Base-by-base conservation (phyloP, 2,797 vertebrate species). In the Poecilia velifera region DNA sequence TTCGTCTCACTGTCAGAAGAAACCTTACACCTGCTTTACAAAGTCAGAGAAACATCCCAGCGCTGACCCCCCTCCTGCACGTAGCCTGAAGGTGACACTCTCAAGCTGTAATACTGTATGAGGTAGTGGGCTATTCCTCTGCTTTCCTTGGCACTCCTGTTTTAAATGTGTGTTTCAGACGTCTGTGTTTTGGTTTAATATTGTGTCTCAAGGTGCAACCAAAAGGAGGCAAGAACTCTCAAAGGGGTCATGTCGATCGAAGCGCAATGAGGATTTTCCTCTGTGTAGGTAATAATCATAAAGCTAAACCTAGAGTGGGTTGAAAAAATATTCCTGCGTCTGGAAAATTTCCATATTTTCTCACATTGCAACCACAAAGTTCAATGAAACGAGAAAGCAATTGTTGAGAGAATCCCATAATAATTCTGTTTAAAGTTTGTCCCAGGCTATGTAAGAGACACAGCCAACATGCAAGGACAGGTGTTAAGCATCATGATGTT, bases 21-120 rank as follows among this genome's bases (percentile, higher is more conserved):
- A 94, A 94, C 87, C 74, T 79, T 88, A 94, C 75, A 91, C 87
- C 74, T 83, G 87, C 81, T 90, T 83, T 77, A 76, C 73, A 59
- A 77, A 78, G 77, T 76, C 73, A 47, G 43, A 81, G 77, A 78
- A 76, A 76, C 82, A 77, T 89, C 90, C 73, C 66, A 6, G 71
- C 47, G 81, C 85, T 41, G 86, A 88, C 91, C 89, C 91, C 89
- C 87, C 85, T 86, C 86, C 88, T 89, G 85, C 64, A 43, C 41
- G 41, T 47, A 55, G 74, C 82, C 87, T 62, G 47, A 57, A 85
- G 77, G 89, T 86, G 86, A 90, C 86, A 86, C 77, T 66, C 45
- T 77, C 80, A 73, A 57, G 73, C 75, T 86, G 74, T 80, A 57
- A 87, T 68, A 85, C 83, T 82, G 86, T 87, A 88, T 85, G 49